phyloP scores from a whole-genome alignment of 1,140 invertebrate species.

The Watersipora subatra region DNA sequence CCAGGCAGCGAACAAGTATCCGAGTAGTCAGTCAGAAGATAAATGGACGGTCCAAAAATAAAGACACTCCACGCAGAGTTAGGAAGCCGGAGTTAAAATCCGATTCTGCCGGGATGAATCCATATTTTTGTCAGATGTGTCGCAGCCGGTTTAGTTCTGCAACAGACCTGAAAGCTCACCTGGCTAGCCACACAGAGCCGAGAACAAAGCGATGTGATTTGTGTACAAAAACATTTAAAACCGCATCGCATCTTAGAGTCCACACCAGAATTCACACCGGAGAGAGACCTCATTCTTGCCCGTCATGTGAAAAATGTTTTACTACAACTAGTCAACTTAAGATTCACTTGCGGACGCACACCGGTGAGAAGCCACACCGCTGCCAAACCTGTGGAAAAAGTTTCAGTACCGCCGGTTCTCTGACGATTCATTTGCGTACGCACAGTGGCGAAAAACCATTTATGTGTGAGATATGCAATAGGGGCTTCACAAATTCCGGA shows the following conservation, averaged over 20 bases:
- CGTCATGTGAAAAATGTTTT: neutral
- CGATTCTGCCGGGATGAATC: too few relatives aligned
- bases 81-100: too few relatives aligned
- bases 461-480: constrained; percentile 24
- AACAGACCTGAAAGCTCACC: too few relatives aligned
- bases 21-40: too few relatives aligned
- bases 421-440: constrained; percentile 25
- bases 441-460: constrained; percentile 34
- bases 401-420: constrained; percentile 14
- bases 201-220: too few relatives aligned
- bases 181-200: too few relatives aligned
- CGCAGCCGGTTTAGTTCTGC: too few relatives aligned
- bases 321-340: constrained; percentile 11
- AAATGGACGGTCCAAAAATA: too few relatives aligned
- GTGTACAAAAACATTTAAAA: neutral
- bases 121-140: too few relatives aligned
- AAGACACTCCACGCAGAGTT: too few relatives aligned
- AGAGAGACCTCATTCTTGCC: neutral
- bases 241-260: neutral
- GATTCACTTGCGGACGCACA: constrained; percentile 26
- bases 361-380: constrained; percentile 42
- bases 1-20: too few relatives aligned
- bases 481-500: constrained; percentile 33
- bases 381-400: constrained; percentile 48
- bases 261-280: neutral